phyloP scores from a whole-genome alignment of 2,888 invertebrate genomes.

The Cephus nigrinus region DNA sequence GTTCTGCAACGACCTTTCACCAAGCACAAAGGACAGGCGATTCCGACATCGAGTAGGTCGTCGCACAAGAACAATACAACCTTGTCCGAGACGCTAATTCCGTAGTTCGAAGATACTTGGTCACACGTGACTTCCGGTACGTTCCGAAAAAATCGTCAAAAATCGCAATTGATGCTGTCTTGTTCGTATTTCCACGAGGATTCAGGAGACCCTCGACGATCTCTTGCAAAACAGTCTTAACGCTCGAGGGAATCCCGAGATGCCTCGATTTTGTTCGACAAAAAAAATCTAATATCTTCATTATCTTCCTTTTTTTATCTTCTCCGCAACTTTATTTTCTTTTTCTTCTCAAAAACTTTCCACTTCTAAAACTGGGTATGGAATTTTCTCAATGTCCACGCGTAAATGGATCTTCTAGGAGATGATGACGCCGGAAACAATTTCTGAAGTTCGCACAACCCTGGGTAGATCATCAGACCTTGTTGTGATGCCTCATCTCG shows the following conservation, averaged over 20 bases:
- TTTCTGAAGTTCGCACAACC: constrained; percentile 32
- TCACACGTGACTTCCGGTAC: background rate
- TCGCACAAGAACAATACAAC: constrained; percentile 28
- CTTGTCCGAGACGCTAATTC: constrained; percentile 20
- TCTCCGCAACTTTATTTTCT: background rate
- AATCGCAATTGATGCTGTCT: background rate
- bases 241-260: background rate
- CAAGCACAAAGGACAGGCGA: constrained; percentile 34
- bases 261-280: background rate
- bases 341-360: background rate
- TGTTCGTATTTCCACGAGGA: background rate
- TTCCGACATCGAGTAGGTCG: constrained; percentile 29
- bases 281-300: background rate
- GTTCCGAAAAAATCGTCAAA: background rate
- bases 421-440: background rate
- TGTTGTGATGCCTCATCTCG: constrained; percentile 81
- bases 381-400: background rate
- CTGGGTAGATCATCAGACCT: constrained; percentile 70
- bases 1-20: constrained; percentile 33
- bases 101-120: background rate
- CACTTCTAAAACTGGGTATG: background rate
- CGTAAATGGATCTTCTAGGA: background rate
- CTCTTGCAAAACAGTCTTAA: background rate
- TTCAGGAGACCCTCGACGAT: background rate
- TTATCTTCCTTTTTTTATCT: background rate